phyloP scores from a whole-genome alignment of 2,888 invertebrate species.

The Acronicta alni region DNA sequence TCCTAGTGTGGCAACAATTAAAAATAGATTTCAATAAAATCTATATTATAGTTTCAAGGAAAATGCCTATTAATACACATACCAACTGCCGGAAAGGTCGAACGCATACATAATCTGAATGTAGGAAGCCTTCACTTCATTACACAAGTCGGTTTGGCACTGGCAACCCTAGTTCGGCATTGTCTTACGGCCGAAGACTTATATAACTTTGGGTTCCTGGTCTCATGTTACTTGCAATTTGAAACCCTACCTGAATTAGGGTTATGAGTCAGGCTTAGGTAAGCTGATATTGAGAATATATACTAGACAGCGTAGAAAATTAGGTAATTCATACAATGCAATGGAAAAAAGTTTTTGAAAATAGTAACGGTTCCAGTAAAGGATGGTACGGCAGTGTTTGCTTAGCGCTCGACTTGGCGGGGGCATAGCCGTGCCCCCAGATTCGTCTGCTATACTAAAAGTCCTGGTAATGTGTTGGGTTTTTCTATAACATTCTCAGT shows the following conservation, averaged over 20 bases:
- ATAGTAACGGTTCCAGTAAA: too few relatives aligned
- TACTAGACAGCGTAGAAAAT: background rate
- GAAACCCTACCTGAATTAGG: slow-evolving; percentile 47
- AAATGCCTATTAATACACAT: slow-evolving; percentile 15
- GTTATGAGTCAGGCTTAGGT: slow-evolving; percentile 29
- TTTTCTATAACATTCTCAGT: too few relatives aligned
- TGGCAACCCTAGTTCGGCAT: slow-evolving; percentile 47
- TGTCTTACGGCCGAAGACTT: slow-evolving; percentile 46
- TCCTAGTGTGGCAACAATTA: too few relatives aligned
- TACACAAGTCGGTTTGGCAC: slow-evolving; percentile 43
- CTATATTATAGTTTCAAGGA: background rate
- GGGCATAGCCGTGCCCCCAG: too few relatives aligned
- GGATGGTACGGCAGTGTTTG: too few relatives aligned
- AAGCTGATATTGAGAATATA: slow-evolving; percentile 37
- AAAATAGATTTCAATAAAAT: too few relatives aligned
- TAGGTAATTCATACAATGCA: too few relatives aligned
- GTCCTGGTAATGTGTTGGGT: too few relatives aligned
- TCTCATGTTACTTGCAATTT: slow-evolving; percentile 43
- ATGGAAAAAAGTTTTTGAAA: too few relatives aligned
- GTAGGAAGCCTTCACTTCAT: slow-evolving; percentile 35
- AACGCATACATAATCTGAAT: slow-evolving; percentile 40
- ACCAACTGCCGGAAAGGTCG: slow-evolving; percentile 39
- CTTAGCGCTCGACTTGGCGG: too few relatives aligned
- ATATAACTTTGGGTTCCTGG: slow-evolving; percentile 43
- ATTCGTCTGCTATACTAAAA: too few relatives aligned